phyloP scores from a whole-genome alignment of 2,113 vertebrate genomes.

The Tauraco erythrolophus region DNA sequence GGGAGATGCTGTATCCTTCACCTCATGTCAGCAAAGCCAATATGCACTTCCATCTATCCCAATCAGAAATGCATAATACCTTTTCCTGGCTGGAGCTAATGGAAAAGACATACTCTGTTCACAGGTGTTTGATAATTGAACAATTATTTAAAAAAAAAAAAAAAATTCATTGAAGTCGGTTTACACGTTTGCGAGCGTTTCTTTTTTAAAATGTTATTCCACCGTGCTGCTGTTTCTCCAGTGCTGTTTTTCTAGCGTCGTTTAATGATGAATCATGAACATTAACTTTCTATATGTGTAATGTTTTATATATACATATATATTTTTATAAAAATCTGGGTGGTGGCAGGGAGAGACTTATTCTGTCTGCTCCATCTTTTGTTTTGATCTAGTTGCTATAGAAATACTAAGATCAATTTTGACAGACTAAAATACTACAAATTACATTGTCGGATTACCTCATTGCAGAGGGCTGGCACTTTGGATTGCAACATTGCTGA shows the following conservation, averaged over 20 bases:
- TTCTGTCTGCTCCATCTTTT: slow-evolving; percentile 59
- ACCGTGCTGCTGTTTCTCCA: slow-evolving; percentile 21
- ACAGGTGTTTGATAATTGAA: not conserved
- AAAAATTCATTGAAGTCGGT: not conserved
- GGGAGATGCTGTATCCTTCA: not conserved
- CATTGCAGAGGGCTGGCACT: slow-evolving; percentile 80
- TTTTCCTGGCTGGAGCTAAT: not conserved
- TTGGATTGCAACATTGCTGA: slow-evolving; percentile 75
- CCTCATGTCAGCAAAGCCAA: not conserved
- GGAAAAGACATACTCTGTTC: not conserved
- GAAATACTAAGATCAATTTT: slow-evolving; percentile 71
- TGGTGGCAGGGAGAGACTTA: slow-evolving; percentile 54
- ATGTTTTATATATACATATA: slow-evolving; percentile 20
- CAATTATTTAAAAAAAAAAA: not conserved
- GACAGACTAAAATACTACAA: slow-evolving; percentile 71
- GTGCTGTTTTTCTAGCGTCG: not conserved
- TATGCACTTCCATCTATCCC: not conserved
- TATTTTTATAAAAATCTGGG: slow-evolving; percentile 63
- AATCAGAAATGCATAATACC: not conserved
- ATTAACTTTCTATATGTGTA: slow-evolving; percentile 30
- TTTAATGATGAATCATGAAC: slow-evolving; percentile 49
- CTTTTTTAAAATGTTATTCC: not conserved
- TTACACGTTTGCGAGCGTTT: slow-evolving; percentile 5
- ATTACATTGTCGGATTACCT: slow-evolving; percentile 81
- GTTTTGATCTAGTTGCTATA: slow-evolving; percentile 66